Base-by-base conservation (phyloP, 2,888 invertebrate species). In the Cerastoderma edule region DNA sequence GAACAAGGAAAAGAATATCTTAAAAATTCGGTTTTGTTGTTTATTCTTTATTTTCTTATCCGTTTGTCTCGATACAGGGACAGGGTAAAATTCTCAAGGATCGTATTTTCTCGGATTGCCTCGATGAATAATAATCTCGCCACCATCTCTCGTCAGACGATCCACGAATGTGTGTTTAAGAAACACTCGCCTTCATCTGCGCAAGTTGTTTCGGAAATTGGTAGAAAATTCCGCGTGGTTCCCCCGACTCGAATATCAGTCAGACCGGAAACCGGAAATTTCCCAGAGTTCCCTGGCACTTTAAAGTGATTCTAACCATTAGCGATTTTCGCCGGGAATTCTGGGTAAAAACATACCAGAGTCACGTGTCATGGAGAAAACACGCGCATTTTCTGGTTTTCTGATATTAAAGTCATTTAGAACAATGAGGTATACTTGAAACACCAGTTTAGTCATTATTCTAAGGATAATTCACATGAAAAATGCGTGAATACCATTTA, bases 181-280 rank as follows among this genome's bases (percentile, higher is more conserved):
- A 68, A 67, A 75, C 63, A 70, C 65, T 72, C 68, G 70, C 79
- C 69, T 72, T 75, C 78, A 80, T 78, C 72, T 78, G 78, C 73
- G 73, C 78, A 78, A 78, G 75, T 75, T 72, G 72, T 70, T 71
- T 70, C 82, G 82, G 82, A 82, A 82, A 82, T 82, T 79, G 82
- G 30, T 53, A 74, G 78, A 76, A 73, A 76, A 78, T 74, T 69
- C 69, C 71, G 57, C 74, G 70, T 72, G 65, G 48, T 50, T 63
- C 57, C 44, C 32, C 13, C 66, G 67, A 69, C 72, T 79, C 75
- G 67, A 72, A 76, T 78, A 76, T 65, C 70, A 35, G 35, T 22
- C 33, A 54, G 57, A 63, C 71, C 66, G 82, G 76, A 77, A 82
- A 69, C 82, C 67, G 82, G 82, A 82, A 74, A 76, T 82, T 75